Percentiles rank a stretch among this genome's conserved stretches.
phyloP scores from a whole-genome alignment of 2,888 invertebrate species.

The Drosophila falleni region DNA sequence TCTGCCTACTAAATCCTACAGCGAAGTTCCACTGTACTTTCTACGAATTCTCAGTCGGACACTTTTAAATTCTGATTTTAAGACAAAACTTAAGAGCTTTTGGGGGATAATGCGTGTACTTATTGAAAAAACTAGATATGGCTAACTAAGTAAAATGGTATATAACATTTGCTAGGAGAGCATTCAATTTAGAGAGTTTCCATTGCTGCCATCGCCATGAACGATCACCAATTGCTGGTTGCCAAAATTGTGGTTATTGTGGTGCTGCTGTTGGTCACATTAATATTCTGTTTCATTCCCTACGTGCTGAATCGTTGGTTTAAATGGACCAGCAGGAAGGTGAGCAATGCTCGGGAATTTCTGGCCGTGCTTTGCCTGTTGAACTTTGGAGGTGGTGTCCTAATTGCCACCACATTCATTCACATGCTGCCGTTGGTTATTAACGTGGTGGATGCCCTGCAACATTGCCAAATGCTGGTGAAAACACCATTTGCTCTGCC shows the following conservation, averaged over 20 bases:
- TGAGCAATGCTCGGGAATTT: slow-evolving; percentile 79
- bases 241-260: slow-evolving; percentile 93
- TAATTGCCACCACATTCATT: slow-evolving; percentile 92
- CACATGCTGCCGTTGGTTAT: slow-evolving; percentile 92
- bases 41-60: neutral
- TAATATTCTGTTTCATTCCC: slow-evolving; percentile 91
- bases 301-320: slow-evolving; percentile 89
- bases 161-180: slow-evolving; percentile 25
- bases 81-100: slow-evolving; percentile 31
- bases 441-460: slow-evolving; percentile 88
- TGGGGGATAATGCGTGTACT: slow-evolving; percentile 4
- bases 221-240: slow-evolving; percentile 47
- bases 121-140: slow-evolving; percentile 6
- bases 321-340: slow-evolving; percentile 86
- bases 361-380: slow-evolving; percentile 88
- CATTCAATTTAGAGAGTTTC: slow-evolving; percentile 8
- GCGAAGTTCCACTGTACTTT: slow-evolving; percentile 15
- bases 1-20: neutral
- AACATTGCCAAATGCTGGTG: slow-evolving; percentile 85
- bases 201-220: slow-evolving; percentile 22
- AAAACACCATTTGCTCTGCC: slow-evolving; percentile 88
- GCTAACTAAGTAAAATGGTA: slow-evolving; percentile 8
- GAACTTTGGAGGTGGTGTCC: slow-evolving; percentile 93
- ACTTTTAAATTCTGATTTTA: neutral
- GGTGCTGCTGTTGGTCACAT: slow-evolving; percentile 91